Evolutionary conservation across 2,113 vertebrate genomes (phyloP), one percentile per base, ranked within the genome.

Genomic region (Hippopotamus amphibius): DNA sequence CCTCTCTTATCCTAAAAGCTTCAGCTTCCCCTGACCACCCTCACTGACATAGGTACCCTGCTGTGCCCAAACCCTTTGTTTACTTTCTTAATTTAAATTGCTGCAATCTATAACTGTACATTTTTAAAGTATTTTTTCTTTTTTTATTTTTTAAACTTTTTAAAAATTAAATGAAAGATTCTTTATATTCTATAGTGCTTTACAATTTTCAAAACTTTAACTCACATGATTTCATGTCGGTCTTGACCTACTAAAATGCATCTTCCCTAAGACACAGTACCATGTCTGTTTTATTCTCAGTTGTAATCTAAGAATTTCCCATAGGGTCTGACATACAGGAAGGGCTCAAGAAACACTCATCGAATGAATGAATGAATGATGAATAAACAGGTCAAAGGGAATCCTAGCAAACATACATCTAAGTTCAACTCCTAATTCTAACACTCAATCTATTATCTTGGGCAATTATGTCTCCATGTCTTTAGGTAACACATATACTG

Each of bases 31-130:
- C 57, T 65, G 28, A 24, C 30, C 11, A 33, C 17, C 14, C 48
- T 50, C 30, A 0, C n/a, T 30, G 11, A 30, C 11, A 9, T 1
- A 57, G 26, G 22, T 2, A 65, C 21, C 48, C 59, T 50, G 5
- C 17, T 80, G 37, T 69, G n/a, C 15, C 33, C 53, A 88, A 48
- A 24, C 6, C n/a, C 16, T 87, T 83, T 77, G 68, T 69, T 87
- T 68, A 14, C 28, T 59, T 81, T 16, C 86, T 93, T 79, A 41
- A 33, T 37, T 48, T 22, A 61, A 82, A 21, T 88, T 37, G 28
- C 50, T 90, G 22, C 12, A 41, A 46, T 8, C 82, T 61, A 1
- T 88, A 76, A 24, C 33, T 66, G 7, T 6, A 77, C 15, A 5
- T 66, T 85, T 71, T 88, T 90, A 77, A 90, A 81, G 17, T 41